Percentiles rank a stretch among this genome's conserved stretches.
phyloP scores from a whole-genome alignment of 2,113 vertebrate genomes.

The Percina caprodes region DNA sequence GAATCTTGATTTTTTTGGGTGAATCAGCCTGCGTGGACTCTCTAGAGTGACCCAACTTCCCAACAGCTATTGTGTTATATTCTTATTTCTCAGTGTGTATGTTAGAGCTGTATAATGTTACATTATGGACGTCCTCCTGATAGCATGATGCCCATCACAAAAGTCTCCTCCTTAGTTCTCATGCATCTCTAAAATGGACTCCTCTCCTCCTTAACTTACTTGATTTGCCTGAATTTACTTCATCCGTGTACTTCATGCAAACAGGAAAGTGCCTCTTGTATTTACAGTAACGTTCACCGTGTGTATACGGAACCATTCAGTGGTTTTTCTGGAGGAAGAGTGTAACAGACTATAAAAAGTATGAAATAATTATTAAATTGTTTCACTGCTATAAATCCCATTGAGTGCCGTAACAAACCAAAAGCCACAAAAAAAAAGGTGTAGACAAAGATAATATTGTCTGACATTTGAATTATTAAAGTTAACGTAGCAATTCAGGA shows the following conservation, averaged over 20 bases:
- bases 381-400: background rate
- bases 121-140: background rate
- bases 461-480: background rate
- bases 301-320: background rate
- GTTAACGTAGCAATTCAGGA: background rate
- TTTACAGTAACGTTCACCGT: background rate
- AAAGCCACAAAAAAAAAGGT: background rate
- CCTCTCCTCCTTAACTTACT: background rate
- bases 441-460: background rate
- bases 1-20: slow-evolving; percentile 2
- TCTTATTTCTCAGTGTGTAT: background rate
- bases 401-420: background rate
- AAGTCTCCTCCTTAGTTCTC: no score
- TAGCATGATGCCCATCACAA: background rate
- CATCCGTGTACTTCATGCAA: background rate
- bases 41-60: background rate
- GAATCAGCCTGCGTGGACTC: background rate
- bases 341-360: background rate
- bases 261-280: background rate
- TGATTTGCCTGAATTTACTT: background rate
- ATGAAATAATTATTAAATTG: background rate
- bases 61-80: no score
- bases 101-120: background rate
- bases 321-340: background rate
- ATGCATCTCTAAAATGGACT: background rate